Evolutionary conservation across 2,797 vertebrate species (phyloP).

Genomic region (Melanotaenia parkinsoni): DNA sequence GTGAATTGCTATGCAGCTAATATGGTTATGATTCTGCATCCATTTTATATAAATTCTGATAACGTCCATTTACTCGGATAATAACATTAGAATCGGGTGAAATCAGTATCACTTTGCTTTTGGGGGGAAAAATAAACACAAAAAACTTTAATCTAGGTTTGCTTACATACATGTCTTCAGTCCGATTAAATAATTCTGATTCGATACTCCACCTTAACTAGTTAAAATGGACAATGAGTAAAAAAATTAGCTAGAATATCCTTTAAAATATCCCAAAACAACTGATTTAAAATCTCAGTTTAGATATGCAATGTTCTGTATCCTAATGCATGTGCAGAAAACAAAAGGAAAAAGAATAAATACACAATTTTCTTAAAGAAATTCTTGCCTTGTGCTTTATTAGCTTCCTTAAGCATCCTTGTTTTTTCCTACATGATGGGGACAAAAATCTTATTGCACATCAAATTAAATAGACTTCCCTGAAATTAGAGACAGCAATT

Average conservation of each 20-base stretch:
- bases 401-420: no score
- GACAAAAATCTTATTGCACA: no score
- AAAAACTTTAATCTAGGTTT: not conserved
- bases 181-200: not conserved
- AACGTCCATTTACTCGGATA: not conserved
- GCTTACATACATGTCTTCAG: not conserved
- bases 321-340: not conserved
- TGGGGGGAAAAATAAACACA: not conserved
- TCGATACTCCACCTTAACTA: not conserved
- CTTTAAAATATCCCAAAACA: not conserved
- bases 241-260: not conserved
- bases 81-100: no score
- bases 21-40: not conserved
- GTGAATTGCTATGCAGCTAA: not conserved
- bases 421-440: no score
- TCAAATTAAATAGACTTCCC: no score
- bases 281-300: not conserved
- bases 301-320: not conserved
- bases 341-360: not conserved
- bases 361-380: not conserved
- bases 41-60: not conserved
- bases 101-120: not conserved
- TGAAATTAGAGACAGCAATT: not conserved
- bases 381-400: not conserved
- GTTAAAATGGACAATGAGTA: not conserved